phyloP scores from a whole-genome alignment of 1,140 invertebrate species.

The Adoxophyes honmai region DNA sequence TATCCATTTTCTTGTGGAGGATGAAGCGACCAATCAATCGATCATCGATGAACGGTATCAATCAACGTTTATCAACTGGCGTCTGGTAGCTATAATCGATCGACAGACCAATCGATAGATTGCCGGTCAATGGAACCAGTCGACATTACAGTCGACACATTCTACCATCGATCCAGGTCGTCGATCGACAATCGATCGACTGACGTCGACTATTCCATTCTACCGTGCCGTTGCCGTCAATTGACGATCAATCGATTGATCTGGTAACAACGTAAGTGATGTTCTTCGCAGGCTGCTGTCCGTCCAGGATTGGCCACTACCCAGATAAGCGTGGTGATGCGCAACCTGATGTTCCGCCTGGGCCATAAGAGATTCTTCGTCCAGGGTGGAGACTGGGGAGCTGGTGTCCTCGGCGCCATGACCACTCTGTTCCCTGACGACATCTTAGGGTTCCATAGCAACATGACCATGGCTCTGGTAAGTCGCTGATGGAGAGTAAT shows the following conservation, averaged over 20 bases:
- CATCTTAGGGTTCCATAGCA: conserved; percentile 18
- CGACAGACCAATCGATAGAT: neutral
- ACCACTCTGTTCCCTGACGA: neutral
- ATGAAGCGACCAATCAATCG: no score
- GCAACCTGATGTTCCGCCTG: conserved; percentile 87
- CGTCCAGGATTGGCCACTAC: conserved; percentile 79
- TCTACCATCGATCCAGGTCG: no score
- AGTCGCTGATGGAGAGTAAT: no score
- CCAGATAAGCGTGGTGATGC: conserved; percentile 83
- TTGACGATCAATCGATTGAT: neutral
- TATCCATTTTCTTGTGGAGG: no score
- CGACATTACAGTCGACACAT: neutral
- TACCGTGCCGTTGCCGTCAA: no score
- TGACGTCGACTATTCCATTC: neutral
- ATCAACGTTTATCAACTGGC: no score
- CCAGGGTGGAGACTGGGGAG: conserved; percentile 91
- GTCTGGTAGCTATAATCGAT: no score
- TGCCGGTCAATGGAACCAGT: neutral
- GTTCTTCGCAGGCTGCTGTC: conserved; percentile 59
- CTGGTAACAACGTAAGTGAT: no score
- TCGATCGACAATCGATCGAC: neutral
- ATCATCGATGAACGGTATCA: no score
- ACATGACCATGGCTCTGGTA: conserved; percentile 6
- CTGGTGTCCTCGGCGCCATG: conserved; percentile 66
- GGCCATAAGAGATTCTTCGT: conserved; percentile 84